Evolutionary conservation across 2,113 vertebrate species (phyloP).

Genomic region (Etheostoma spectabile): DNA sequence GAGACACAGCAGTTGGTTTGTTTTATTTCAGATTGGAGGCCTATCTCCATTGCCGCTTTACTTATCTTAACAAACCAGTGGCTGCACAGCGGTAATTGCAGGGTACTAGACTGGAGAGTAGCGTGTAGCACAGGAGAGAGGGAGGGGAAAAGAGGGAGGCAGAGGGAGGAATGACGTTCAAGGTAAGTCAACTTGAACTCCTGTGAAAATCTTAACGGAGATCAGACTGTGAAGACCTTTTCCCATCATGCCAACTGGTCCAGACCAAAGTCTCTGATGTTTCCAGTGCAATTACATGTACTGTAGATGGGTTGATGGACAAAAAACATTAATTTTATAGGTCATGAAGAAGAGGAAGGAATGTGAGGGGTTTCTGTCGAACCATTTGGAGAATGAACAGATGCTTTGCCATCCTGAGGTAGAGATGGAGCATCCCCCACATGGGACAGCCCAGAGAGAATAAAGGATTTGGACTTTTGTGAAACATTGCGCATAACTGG

Average conservation of each 20-base stretch:
- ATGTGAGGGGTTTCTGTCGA: too few species aligned
- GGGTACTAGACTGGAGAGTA: conserved; percentile 80
- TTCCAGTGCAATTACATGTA: neutral
- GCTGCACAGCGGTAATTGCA: conserved; percentile 80
- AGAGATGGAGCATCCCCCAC: too few species aligned
- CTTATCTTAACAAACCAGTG: conserved; percentile 83
- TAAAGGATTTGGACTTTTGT: too few species aligned
- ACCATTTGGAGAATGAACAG: too few species aligned
- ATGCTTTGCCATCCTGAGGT: too few species aligned
- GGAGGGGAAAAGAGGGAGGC: conserved; percentile 37
- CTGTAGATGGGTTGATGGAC: neutral
- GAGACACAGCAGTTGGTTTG: conserved; percentile 75
- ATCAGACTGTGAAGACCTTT: conserved; percentile 21
- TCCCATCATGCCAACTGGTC: conserved; percentile 21
- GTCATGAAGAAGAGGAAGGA: too few species aligned
- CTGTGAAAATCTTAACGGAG: conserved; percentile 37
- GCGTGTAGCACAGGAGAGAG: conserved; percentile 62
- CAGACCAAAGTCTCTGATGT: conserved; percentile 16
- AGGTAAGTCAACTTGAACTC: conserved; percentile 60
- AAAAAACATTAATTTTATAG: neutral
- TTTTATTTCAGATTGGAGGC: conserved; percentile 80
- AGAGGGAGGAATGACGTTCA: conserved; percentile 47
- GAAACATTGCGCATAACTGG: too few species aligned
- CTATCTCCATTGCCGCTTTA: conserved; percentile 74
- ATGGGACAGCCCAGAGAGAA: too few species aligned